Evolutionary conservation across 2,888 invertebrate genomes (phyloP).

Genomic region (Rhingia rostrata): DNA sequence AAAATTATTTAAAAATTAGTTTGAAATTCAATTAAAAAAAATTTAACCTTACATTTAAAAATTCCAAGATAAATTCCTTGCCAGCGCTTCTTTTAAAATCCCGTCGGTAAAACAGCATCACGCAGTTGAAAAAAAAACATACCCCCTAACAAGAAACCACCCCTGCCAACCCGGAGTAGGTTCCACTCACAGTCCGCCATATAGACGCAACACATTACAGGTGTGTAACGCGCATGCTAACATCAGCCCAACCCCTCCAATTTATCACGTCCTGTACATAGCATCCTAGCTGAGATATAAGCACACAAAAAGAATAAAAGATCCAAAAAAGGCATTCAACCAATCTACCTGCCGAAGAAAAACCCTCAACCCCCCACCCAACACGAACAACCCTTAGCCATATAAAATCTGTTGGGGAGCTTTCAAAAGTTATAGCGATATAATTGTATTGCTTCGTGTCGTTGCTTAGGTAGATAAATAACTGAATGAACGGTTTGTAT

Average conservation of each 20-base stretch:
- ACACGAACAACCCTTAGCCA: slow-evolving; percentile 37
- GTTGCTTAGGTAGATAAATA: slow-evolving; percentile 67
- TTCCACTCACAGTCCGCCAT: slow-evolving; percentile 25
- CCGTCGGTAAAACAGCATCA: slow-evolving; percentile 58
- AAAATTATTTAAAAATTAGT: background rate
- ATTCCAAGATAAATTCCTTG: background rate
- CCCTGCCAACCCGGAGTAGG: slow-evolving; percentile 25
- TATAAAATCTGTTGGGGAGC: slow-evolving; percentile 46
- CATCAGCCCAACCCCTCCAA: slow-evolving; percentile 70
- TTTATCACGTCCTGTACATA: slow-evolving; percentile 63
- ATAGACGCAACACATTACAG: slow-evolving; percentile 71
- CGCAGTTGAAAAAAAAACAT: background rate
- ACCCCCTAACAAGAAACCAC: background rate
- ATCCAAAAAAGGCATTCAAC: slow-evolving; percentile 77
- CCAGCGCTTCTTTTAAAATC: background rate
- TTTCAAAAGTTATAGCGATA: slow-evolving; percentile 72
- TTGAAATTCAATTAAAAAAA: background rate
- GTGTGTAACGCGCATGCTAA: slow-evolving; percentile 73
- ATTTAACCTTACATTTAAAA: background rate
- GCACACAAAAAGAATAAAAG: slow-evolving; percentile 30
- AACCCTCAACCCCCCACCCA: slow-evolving; percentile 66
- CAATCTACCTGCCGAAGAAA: slow-evolving; percentile 82
- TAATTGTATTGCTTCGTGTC: slow-evolving; percentile 70
- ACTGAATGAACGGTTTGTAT: slow-evolving; percentile 71
- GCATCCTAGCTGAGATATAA: slow-evolving; percentile 34